Evolutionary conservation across 2,113 vertebrate species (phyloP).

Genomic region (Megaceryle torquata): DNA sequence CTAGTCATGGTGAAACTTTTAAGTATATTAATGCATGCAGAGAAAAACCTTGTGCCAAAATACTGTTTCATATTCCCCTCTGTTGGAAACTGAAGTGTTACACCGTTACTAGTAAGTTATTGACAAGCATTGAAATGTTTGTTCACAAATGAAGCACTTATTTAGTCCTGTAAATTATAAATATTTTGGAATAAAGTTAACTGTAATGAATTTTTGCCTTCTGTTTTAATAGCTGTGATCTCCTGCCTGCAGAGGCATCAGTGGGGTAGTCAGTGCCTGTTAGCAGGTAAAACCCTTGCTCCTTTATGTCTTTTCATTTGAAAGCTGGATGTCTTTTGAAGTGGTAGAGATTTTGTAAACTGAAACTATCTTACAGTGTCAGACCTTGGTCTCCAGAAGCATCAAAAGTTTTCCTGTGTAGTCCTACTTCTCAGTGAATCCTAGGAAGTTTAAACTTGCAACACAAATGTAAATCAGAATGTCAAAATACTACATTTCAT

Average conservation of each 20-base stretch:
- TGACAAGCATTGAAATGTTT: conserved; percentile 9
- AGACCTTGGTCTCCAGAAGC: neutral
- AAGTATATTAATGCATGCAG: conserved; percentile 57
- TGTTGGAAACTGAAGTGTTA: conserved; percentile 45
- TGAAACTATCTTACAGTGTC: neutral
- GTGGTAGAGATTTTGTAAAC: neutral
- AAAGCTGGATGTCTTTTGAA: neutral
- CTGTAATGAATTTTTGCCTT: conserved; percentile 25
- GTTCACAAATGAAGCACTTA: conserved; percentile 52
- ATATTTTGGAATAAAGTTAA: conserved; percentile 61
- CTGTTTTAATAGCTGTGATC: conserved; percentile 26
- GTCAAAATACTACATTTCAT: neutral
- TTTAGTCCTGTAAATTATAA: conserved; percentile 55
- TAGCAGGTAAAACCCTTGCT: neutral
- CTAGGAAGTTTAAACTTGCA: neutral
- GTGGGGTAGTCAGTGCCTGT: neutral
- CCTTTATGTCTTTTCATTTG: neutral
- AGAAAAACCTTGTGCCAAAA: conserved; percentile 38
- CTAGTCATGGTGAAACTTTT: conserved; percentile 44
- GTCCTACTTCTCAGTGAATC: neutral
- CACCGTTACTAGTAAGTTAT: conserved; percentile 46
- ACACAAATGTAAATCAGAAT: neutral
- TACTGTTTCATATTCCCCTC: conserved; percentile 30
- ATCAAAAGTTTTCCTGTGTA: neutral
- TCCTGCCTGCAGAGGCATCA: neutral